Evolutionary conservation across 2,113 vertebrate genomes (phyloP).

Genomic region (Taxidea taxus): DNA sequence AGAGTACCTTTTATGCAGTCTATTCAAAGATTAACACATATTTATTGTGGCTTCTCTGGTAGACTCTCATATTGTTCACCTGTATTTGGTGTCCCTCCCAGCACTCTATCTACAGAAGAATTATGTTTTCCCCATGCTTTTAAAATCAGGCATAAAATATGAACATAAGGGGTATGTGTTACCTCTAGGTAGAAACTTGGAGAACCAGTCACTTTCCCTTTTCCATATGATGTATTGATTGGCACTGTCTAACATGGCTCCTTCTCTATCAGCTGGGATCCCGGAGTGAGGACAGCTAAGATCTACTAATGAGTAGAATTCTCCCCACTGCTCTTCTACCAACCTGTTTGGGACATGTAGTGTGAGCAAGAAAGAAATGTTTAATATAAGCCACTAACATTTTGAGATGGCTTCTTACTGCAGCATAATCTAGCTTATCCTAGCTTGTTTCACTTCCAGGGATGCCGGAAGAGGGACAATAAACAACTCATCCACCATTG

Average conservation of each 20-base stretch:
- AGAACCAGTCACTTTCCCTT: not conserved
- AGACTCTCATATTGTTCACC: not conserved
- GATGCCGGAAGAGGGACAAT: not conserved
- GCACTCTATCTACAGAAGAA: not conserved
- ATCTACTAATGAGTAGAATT: not conserved
- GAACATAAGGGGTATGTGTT: not conserved
- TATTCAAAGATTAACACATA: not conserved
- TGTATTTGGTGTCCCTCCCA: not conserved
- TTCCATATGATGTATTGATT: not conserved
- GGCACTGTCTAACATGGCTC: not conserved
- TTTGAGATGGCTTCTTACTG: slow-evolving; percentile 2
- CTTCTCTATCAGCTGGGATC: not conserved
- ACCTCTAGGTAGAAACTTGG: not conserved
- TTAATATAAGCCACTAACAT: not conserved
- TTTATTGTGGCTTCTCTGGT: not conserved
- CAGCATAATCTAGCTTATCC: not conserved
- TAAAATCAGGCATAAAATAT: slow-evolving; percentile 25
- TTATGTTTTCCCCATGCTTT: not conserved
- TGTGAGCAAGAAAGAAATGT: not conserved
- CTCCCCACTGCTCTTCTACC: not conserved
- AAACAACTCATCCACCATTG: not conserved
- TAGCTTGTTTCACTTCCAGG: not conserved
- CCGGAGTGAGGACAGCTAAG: not conserved
- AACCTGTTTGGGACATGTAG: not conserved
- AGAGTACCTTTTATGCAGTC: not conserved